Evolutionary conservation across 2,888 invertebrate genomes (phyloP).

Genomic region (Trichogramma evanescens): DNA sequence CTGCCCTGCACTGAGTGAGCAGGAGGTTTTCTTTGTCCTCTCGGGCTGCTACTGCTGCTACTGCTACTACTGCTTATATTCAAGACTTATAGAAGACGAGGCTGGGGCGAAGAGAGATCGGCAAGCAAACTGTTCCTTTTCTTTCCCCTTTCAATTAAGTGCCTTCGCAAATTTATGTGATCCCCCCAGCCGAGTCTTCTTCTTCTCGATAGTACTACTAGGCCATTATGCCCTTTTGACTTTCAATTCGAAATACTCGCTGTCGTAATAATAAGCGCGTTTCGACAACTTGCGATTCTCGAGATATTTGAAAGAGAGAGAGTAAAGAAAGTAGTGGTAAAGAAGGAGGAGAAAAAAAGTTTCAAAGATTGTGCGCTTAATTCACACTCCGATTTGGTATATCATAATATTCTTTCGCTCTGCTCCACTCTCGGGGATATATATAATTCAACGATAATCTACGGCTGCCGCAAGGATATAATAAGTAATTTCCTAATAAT

Average conservation of each 20-base stretch:
- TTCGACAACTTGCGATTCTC: not conserved
- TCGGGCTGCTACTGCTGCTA: constrained; percentile 21
- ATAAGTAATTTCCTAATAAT: constrained; percentile 16
- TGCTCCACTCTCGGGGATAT: not conserved
- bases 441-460: not conserved
- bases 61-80: not conserved
- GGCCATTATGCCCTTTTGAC: too few species aligned
- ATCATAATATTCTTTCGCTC: not conserved
- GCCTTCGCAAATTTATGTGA: constrained; percentile 45
- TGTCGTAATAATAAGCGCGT: constrained; percentile 3
- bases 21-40: constrained; percentile 10
- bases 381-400: too few species aligned
- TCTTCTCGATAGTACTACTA: too few species aligned
- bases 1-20: constrained; percentile 1
- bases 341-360: not conserved
- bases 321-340: not conserved
- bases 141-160: constrained; percentile 46
- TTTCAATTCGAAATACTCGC: too few species aligned
- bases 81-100: not conserved
- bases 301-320: not conserved
- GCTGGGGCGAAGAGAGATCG: not conserved
- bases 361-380: not conserved
- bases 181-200: constrained; percentile 23
- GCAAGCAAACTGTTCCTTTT: constrained; percentile 17
- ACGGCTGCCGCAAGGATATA: not conserved